Base-by-base conservation (phyloP, 1,140 invertebrate species). In the Cydia splendana region DNA sequence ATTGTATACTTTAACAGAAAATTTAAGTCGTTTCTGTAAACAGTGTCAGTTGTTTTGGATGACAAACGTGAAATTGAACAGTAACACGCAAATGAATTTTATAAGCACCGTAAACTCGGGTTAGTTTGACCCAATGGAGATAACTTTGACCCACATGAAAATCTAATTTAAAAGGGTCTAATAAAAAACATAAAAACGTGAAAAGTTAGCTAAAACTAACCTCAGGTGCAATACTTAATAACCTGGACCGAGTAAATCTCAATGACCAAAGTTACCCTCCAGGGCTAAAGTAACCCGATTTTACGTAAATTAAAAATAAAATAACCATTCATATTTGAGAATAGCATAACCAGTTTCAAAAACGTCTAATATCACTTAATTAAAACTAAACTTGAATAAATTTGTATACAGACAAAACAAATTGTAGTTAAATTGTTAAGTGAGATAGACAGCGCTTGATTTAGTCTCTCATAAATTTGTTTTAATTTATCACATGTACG, bases 1-100 rank as follows among this genome's bases (percentile, higher is more conserved):
- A 88, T 83, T 85, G 80, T 79, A 82, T 84, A 82, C 67, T 76
- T 62, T 62, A n/a, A 62, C 57, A 62, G 57, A 20, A 75, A 75
- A 4, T 53, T 62, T 62, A 12, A 24, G 57, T 12, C 10, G 57
- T 24, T 24, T 62, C 57, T 62, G 57, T 62, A 62, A 24, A 62
- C 20, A 62, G 15, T 62, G 57, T 62, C 57, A 62, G 20, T n/a
- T 20, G 6, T 20, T 62, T 62, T 62, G 9, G 20, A 62, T 20
- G 20, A 62, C 57, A 7, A 7, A 18, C 7, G 4, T 18, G 6
- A 62, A 62, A 9, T 53, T 53, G n/a, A 53, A n/a, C 51, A n/a
- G 2, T 53, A 18, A 53, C n/a, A 53, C 48, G 3, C 51, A 18
- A 53, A 53, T 53, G 2, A 6, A 28, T 30, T n/a, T 18, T 53